Base-by-base conservation (phyloP, 64 coral and sea anemone genomes). In the Porites lutea region DNA sequence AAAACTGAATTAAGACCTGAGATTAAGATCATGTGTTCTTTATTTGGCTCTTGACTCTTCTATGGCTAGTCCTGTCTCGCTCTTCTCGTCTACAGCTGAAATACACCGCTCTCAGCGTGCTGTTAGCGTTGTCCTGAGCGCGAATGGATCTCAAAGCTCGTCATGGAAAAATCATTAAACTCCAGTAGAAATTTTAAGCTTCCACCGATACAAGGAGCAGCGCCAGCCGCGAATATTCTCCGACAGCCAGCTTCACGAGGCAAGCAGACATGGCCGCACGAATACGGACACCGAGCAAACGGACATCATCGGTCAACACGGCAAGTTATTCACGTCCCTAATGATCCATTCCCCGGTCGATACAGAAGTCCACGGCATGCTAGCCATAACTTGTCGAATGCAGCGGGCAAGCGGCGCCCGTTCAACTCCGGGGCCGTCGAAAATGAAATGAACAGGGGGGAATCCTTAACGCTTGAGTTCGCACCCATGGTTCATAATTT, bases 101-200 rank as follows among this genome's bases (percentile, higher is more conserved):
- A 10, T 52, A 6, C 13, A 48, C 68, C 18, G 44, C 11, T 16
- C 14, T 18, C 45, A 64, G 37, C 37, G 58, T 64, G 60, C 43
- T 65, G 44, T 65, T 82, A 82, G 62, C 44, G 44, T 84, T 23
- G 3, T 7, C 5, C 52, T 16, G 62, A 64, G 18, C 43, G 52
- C 81, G 8, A 84, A 84, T 84, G 81, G 62, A 69, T 67, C 6
- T 21, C 46, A 6, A 52, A 6, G 48, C 20, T 19, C 9, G 69
- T 67, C 21, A 84, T 84, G 81, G 81, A 84, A 66, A 92, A 92
- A 74, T 96, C 95, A 14, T 83, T 96, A 19, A 96, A 96, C 73
- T 96, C 95, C 48, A 96, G 70, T 70, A 81, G 95, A 71, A 93
- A 96, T 67, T 89, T 96, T 71, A 96, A 96, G 83, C 90, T 96